Base-by-base conservation (phyloP, 1,140 invertebrate genomes). In the Matsumurasca onukii region DNA sequence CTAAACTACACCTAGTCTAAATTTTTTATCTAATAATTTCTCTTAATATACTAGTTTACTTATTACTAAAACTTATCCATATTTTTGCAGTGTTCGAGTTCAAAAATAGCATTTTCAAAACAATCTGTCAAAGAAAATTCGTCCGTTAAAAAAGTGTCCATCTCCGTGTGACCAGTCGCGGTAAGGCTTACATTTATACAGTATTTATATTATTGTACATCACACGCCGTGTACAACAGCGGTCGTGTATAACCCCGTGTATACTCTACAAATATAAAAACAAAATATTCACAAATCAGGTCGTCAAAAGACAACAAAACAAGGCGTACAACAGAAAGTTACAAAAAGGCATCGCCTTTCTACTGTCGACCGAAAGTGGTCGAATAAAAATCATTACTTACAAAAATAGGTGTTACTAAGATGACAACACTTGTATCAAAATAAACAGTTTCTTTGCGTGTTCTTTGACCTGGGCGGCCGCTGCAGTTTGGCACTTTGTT, bases 201-300 rank as follows among this genome's bases (percentile, higher is more conserved):
- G n/a, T n/a, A n/a, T 51, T 51, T 51, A 51, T 22, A 51, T 51
- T 51, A 51, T 51, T 51, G 49, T 51, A 51, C 49, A 51, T 9
- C 9, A 59, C 55, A 59, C 25, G 15, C 3, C 3, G 17, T 51
- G 24, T 13, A 25, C 22, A 27, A 29, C 24, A 13, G 25, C 49
- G 12, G 20, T 12, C 12, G 5, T 17, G 34, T 17, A 39, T 39
- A 39, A 39, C 17, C 17, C 34, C 17, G 5, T 39, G 34, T 39
- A 39, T 39, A 59, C 55, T 59, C 15, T 59, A 59, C 55, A 59
- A 39, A 59, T 59, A 59, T 59, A 59, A 59, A 51, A 59, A 59
- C 55, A 59, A 59, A 59, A 59, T 59, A 59, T 59, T 59, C 55
- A 59, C 55, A 59, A 59, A 59, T 59, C 55, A 59, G 55, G 55